Evolutionary conservation across 1,140 invertebrate genomes (phyloP), one percentile per base, ranked within the genome.

Genomic region (Zaprionus tsacasi): DNA sequence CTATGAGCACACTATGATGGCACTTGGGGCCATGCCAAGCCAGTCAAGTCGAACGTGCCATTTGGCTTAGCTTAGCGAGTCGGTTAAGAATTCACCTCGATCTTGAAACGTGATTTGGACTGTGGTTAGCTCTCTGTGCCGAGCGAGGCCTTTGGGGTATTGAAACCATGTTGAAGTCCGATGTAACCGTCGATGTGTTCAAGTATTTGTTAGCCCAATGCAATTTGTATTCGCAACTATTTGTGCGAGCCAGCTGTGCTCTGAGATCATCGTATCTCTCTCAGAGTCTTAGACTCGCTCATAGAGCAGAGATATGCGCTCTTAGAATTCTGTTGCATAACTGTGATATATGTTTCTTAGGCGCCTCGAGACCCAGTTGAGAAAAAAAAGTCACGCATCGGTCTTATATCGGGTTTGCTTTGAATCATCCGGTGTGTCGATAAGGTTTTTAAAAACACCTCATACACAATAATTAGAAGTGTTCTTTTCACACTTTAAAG

Each of bases 71-170:
- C n/a, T 21, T 27, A 2, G 50, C 33, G 45, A 61, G 56, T 65
- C 70, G 64, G 57, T 45, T 67, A 90, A 88, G 82, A 91, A 91
- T 82, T 91, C 76, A 91, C 88, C 83, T 88, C 88, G 88, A 88
- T 91, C 88, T 85, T 88, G 83, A 91, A 91, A 91, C 88, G 88
- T 91, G 88, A 85, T 91, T 82, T 63, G 80, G 45, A 38, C 52
- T 45, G n/a, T n/a, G n/a, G n/a, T n/a, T n/a, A n/a, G n/a, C n/a
- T n/a, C n/a, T n/a, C n/a, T n/a, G 61, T 65, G 48, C 35, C 27
- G 33, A 1, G 33, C 40, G 40, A 45, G 76, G 66, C 70, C 80
- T 61, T 59, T 72, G 63, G 65, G 66, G 54, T 70, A 69, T 71
- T 85, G 80, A 76, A 75, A 85, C 78, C 73, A 73, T 70, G 33